Base-by-base conservation (phyloP, 1,140 invertebrate species). In the Papilio helenus region DNA sequence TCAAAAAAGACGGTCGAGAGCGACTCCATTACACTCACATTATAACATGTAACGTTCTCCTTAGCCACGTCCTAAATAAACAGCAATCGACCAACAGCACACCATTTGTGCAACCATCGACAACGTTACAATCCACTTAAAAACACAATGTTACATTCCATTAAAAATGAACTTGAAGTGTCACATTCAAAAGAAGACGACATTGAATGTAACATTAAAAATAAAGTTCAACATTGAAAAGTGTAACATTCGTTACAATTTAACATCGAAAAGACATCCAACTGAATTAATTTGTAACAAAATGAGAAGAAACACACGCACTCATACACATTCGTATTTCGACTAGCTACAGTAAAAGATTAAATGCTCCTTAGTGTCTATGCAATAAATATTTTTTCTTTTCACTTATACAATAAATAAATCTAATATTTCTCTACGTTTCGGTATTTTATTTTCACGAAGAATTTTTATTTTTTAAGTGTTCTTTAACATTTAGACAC, bases 351-450 rank as follows among this genome's bases (percentile, higher is more conserved):
- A 91, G 90, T 90, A 90, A 91, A 91, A 72, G 89, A 86, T 89
- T 92, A 92, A 80, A 91, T 90, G 86, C 88, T 76, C 81, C 89
- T 91, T 92, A 91, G 51, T 65, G 79, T 80, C 89, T 91, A 91
- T 72, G 85, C 88, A 91, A 92, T 91, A 92, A 91, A 92, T 92
- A 91, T 92, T 90, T 91, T 88, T 90, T 90, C 87, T 90, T 90
- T 91, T 84, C 84, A 82, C 88, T 91, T 88, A 90, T 79, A 80
- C 71, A 82, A 87, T 92, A 92, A 89, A 90, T 92, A 92, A 89
- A 89, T 90, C 90, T 92, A 90, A 88, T 88, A 88, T 90, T 91
- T 88, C 84, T 79, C 88, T 90, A 89, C 86, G 74, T 86, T 85
- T 89, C 85, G 84, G 84, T 85, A 85, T 85, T 85, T 84, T 81